Percentiles rank a stretch among this genome's conserved stretches.
Conservation (phyloP, 2,888 invertebrate genomes). For the Neoscelio sp. region DNA sequence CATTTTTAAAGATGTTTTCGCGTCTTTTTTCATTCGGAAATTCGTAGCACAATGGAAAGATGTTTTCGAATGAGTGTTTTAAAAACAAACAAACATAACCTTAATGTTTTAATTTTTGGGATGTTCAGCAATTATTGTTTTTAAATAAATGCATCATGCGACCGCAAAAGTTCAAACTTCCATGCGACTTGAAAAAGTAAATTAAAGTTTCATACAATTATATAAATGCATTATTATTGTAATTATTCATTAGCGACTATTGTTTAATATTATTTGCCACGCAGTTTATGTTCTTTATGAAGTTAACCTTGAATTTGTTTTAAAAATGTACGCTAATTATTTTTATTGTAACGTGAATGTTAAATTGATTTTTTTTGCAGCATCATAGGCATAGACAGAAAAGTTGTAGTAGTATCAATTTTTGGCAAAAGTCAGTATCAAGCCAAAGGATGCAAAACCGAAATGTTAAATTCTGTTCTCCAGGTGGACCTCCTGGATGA, state of each 20-base stretch:
- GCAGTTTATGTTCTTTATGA: too few relatives aligned
- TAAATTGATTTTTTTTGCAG: slow-evolving; percentile 72
- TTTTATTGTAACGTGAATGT: too few relatives aligned
- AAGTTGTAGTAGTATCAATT: slow-evolving; percentile 88
- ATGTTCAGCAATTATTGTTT: neutral
- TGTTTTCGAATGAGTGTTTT: too few relatives aligned
- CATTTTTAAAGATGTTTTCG: too few relatives aligned
- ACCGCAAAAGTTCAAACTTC: slow-evolving; percentile 79
- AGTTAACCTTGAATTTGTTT: neutral
- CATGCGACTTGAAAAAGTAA: slow-evolving; percentile 74
- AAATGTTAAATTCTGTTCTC: slow-evolving; percentile 81
- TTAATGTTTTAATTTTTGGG: slow-evolving; percentile 1
- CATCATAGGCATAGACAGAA: slow-evolving; percentile 78
- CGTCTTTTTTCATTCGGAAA: too few relatives aligned
- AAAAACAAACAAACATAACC: slow-evolving; percentile 48
- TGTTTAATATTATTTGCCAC: too few relatives aligned
- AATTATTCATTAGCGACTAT: too few relatives aligned
- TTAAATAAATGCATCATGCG: slow-evolving; percentile 72
- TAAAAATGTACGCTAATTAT: too few relatives aligned
- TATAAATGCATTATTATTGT: neutral
- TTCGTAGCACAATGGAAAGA: too few relatives aligned
- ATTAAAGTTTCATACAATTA: slow-evolving; percentile 2
- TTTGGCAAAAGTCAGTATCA: slow-evolving; percentile 89
- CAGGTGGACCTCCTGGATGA: slow-evolving; percentile 79
- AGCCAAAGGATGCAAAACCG: slow-evolving; percentile 87